Percentiles rank a stretch among this genome's conserved stretches.
Evolutionary conservation across 2,113 vertebrate species (phyloP).

Genomic region (Upupa epops): DNA sequence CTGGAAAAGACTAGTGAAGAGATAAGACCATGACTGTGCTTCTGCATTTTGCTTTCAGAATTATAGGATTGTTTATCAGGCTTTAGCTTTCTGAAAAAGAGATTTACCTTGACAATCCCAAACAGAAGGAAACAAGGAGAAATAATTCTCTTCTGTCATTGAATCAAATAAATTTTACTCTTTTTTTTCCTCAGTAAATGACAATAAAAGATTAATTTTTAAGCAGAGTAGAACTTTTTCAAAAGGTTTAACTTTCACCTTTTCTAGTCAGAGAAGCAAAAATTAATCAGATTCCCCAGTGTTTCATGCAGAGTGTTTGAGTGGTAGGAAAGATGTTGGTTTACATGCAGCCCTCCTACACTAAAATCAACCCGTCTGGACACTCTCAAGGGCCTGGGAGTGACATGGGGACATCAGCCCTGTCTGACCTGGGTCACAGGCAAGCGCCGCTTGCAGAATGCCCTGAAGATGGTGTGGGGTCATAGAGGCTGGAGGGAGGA

Average conservation of each 20-base stretch:
- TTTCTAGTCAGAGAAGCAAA: neutral
- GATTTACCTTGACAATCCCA: neutral
- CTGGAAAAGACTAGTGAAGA: neutral
- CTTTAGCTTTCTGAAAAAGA: neutral
- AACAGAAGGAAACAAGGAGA: neutral
- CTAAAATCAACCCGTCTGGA: neutral
- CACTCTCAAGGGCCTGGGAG: neutral
- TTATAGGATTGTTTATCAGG: neutral
- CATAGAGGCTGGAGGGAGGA: neutral
- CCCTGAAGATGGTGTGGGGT: neutral
- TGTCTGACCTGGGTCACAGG: neutral
- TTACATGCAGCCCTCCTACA: neutral
- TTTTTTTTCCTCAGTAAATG: neutral
- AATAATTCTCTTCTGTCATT: neutral
- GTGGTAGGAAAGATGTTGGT: neutral
- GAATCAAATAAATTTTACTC: neutral
- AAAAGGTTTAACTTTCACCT: neutral
- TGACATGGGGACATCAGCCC: slow-evolving; percentile 16
- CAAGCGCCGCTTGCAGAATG: neutral
- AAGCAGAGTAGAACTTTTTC: neutral
- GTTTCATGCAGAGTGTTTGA: neutral
- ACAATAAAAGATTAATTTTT: neutral
- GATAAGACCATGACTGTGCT: neutral
- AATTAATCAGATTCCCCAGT: neutral
- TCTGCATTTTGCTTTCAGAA: neutral